These are phyloP conservation scores for Chiroxiphia lanceolata DNA, from an alignment of 2,797 vertebrate genomes.

Conservation along the genomic window DNA sequence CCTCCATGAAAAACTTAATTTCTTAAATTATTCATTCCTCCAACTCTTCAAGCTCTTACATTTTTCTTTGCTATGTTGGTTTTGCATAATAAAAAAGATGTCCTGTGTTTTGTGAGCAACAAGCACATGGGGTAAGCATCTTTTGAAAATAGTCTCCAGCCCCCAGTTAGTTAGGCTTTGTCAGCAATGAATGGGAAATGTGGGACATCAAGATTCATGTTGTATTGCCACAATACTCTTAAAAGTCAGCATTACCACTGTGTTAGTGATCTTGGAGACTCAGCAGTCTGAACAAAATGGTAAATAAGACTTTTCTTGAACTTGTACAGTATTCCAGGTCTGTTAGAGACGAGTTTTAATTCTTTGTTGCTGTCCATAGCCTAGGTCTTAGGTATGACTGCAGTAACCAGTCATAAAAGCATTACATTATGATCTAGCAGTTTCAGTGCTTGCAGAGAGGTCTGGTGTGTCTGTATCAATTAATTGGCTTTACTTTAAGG, in stretches of 20 bases:
- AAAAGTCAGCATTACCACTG: accelerated
- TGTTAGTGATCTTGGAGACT: not conserved
- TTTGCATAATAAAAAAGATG: not conserved
- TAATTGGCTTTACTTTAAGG: not conserved
- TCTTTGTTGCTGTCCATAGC: not conserved
- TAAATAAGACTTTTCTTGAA: not conserved
- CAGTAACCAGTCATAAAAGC: not conserved
- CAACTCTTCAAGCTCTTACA: accelerated
- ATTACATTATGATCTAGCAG: not conserved
- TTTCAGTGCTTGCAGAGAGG: not conserved
- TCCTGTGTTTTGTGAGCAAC: not conserved
- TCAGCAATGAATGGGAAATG: not conserved
- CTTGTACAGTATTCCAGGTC: not conserved
- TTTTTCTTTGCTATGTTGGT: not conserved
- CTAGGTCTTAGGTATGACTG: not conserved
- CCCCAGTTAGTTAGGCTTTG: not conserved
- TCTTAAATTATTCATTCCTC: not conserved
- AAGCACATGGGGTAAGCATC: not conserved
- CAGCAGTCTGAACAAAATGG: not conserved
- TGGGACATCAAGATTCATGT: not conserved
- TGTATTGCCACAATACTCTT: not conserved
- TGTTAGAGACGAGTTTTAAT: not conserved
- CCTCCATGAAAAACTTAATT: not conserved
- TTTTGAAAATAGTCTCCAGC: not conserved
- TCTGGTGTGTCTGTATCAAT: not conserved